Evolutionary conservation across 2,888 invertebrate genomes (phyloP).

Genomic region (Nycteola revayana): DNA sequence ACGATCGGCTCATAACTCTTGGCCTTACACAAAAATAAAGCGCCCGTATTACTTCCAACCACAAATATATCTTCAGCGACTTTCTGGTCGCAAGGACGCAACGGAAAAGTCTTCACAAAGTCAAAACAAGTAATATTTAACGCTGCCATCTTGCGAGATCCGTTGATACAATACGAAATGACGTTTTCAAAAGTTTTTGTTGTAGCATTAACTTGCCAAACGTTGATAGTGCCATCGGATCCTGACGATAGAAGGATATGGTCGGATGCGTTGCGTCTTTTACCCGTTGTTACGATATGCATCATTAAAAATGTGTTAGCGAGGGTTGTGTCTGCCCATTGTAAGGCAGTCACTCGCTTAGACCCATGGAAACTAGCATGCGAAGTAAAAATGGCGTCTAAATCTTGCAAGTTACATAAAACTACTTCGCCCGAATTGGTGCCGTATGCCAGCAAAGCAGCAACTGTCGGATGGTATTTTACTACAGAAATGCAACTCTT

Average conservation of each 20-base stretch:
- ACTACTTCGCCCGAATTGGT: slow-evolving; percentile 64
- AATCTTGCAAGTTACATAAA: slow-evolving; percentile 50
- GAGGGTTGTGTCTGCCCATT: slow-evolving; percentile 57
- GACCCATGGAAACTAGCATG: slow-evolving; percentile 59
- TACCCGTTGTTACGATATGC: slow-evolving; percentile 55
- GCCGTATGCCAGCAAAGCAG: slow-evolving; percentile 63
- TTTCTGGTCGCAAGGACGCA: slow-evolving; percentile 51
- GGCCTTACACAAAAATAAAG: slow-evolving; percentile 52
- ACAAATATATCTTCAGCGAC: slow-evolving; percentile 56
- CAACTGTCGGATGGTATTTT: slow-evolving; percentile 54
- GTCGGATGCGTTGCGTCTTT: slow-evolving; percentile 58
- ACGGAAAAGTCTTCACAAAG: slow-evolving; percentile 53
- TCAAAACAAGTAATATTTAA: slow-evolving; percentile 66
- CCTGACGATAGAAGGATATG: slow-evolving; percentile 52
- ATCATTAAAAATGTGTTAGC: slow-evolving; percentile 54
- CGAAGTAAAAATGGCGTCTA: slow-evolving; percentile 48
- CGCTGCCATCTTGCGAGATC: slow-evolving; percentile 39
- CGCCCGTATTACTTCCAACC: slow-evolving; percentile 57
- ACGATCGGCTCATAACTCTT: slow-evolving; percentile 30
- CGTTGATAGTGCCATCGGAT: slow-evolving; percentile 54
- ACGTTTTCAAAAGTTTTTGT: slow-evolving; percentile 55
- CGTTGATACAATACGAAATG: slow-evolving; percentile 50
- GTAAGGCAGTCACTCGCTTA: slow-evolving; percentile 47
- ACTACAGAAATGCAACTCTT: slow-evolving; percentile 62
- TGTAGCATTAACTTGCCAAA: slow-evolving; percentile 63